These are phyloP conservation scores for Manacus vitellinus DNA, from an alignment of 2,113 vertebrate genomes.

Conservation along the genomic window DNA sequence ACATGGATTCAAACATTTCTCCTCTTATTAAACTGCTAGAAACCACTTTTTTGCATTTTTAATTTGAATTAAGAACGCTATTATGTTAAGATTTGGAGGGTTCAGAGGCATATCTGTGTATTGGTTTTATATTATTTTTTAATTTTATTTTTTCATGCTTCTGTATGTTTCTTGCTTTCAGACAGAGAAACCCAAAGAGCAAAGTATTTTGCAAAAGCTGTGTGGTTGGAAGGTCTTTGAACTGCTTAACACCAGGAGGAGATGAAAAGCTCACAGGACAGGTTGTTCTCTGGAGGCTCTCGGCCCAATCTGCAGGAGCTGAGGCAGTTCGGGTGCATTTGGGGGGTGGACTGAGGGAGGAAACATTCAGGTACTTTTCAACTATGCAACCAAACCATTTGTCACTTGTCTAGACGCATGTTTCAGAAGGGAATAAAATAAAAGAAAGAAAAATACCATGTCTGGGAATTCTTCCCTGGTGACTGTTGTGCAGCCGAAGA, in stretches of 20 bases:
- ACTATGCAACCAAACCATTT: neutral
- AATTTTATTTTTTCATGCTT: neutral
- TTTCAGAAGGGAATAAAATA: conserved; percentile 27
- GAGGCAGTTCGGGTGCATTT: neutral
- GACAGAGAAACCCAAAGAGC: neutral
- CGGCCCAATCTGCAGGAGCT: neutral
- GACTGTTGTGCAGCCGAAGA: neutral
- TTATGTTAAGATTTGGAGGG: neutral
- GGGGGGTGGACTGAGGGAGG: neutral
- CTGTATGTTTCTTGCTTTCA: neutral
- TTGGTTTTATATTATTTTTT: too few relatives aligned
- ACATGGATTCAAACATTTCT: neutral
- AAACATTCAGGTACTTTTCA: neutral
- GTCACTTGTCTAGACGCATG: conserved; percentile 22
- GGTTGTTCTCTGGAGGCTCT: neutral
- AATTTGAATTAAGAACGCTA: neutral
- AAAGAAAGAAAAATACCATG: conserved; percentile 24
- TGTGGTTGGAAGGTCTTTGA: neutral
- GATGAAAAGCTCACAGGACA: neutral
- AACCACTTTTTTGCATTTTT: neutral
- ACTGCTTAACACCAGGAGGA: neutral
- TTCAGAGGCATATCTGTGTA: too few relatives aligned
- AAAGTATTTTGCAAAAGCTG: neutral
- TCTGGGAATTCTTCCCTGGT: conserved; percentile 34
- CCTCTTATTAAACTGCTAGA: neutral